phyloP scores from a whole-genome alignment of 2,797 vertebrate species.

The Acanthornis magna region DNA sequence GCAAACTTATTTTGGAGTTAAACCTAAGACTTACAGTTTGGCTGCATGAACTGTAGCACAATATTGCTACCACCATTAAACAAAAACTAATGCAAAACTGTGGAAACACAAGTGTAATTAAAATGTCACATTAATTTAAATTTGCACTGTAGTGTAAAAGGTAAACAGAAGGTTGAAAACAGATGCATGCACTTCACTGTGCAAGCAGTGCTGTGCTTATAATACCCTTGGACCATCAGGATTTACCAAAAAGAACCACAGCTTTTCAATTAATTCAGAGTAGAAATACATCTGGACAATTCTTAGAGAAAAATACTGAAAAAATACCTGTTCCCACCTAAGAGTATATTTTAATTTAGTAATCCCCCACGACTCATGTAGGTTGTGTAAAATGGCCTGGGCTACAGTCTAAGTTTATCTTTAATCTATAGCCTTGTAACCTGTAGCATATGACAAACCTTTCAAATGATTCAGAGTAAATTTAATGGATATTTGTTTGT shows the following conservation, averaged over 20 bases:
- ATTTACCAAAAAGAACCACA: neutral
- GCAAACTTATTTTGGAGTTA: constrained; percentile 19
- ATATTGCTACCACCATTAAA: neutral
- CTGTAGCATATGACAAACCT: neutral
- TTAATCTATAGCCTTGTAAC: neutral
- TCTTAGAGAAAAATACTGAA: neutral
- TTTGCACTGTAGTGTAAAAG: neutral
- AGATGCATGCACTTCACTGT: neutral
- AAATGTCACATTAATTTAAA: neutral
- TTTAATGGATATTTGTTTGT: neutral
- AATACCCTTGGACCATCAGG: constrained; percentile 1
- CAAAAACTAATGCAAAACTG: neutral
- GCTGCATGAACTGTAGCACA: neutral
- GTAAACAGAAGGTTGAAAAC: neutral
- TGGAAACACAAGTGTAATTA: constrained; percentile 20
- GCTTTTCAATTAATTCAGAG: neutral
- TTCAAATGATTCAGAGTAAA: neutral
- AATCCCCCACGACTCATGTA: neutral
- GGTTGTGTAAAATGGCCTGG: neutral
- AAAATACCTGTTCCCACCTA: neutral
- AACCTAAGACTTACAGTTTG: neutral
- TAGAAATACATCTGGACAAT: neutral
- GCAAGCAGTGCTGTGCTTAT: neutral
- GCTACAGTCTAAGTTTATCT: neutral
- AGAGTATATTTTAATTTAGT: neutral